phyloP scores from a whole-genome alignment of 53 echinoderm and acorn worm species.

The Arbacia lixula region DNA sequence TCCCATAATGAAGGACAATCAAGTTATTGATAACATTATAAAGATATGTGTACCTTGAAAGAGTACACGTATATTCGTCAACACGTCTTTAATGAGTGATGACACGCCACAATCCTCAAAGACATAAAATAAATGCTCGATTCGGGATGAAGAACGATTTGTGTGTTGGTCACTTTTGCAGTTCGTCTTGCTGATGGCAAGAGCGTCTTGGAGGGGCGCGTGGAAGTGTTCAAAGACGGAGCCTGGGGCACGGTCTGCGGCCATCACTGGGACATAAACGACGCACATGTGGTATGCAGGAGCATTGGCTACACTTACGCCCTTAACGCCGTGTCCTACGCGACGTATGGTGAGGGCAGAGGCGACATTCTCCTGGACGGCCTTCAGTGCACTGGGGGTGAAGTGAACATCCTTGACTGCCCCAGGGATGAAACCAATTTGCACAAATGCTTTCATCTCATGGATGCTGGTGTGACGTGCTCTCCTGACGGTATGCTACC shows the following conservation, averaged over 20 bases:
- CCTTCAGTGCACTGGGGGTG: slow-evolving; percentile 23
- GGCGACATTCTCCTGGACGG: slow-evolving; percentile 25
- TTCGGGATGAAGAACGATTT: no score
- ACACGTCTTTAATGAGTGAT: no score
- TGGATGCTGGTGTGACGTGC: slow-evolving; percentile 22
- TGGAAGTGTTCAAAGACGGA: slow-evolving; percentile 42
- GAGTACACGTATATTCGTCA: no score
- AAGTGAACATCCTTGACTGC: slow-evolving; percentile 31
- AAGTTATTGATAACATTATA: no score
- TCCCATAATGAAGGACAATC: no score
- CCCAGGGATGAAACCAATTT: slow-evolving; percentile 7
- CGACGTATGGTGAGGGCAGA: neutral
- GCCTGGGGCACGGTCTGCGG: slow-evolving; percentile 37
- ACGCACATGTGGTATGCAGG: slow-evolving; percentile 43
- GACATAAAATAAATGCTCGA: neutral
- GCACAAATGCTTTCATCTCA: slow-evolving; percentile 13
- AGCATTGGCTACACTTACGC: slow-evolving; percentile 20
- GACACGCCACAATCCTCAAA: neutral
- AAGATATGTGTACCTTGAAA: no score
- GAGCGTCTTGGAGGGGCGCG: slow-evolving; percentile 4
- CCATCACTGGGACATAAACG: slow-evolving; percentile 33
- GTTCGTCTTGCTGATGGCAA: slow-evolving; percentile 15
- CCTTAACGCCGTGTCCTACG: neutral
- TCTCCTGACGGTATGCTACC: slow-evolving; percentile 34
- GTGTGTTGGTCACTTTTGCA: no score